phyloP scores from a whole-genome alignment of 2,888 invertebrate species.

The Drosophila mimetica region DNA sequence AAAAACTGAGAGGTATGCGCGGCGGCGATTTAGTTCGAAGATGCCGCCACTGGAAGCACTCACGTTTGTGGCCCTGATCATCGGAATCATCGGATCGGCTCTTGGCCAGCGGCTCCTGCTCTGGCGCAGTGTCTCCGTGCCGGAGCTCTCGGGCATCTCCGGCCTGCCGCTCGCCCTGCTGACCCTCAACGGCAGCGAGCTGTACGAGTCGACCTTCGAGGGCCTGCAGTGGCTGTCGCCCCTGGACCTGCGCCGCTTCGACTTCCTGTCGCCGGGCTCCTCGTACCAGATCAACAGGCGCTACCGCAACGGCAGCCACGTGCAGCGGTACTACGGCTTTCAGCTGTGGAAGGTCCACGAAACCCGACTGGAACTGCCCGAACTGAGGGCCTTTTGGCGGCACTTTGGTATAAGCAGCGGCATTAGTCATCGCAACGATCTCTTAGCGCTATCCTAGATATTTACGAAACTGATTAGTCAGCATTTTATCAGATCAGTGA shows the following conservation, averaged over 20 bases:
- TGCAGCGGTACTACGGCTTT: constrained; percentile 85
- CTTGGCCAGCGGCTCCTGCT: constrained; percentile 42
- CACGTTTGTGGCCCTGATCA: not conserved
- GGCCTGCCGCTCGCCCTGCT: constrained; percentile 54
- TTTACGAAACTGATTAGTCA: not conserved
- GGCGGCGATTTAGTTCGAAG: constrained; percentile 10
- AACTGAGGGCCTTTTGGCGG: constrained; percentile 61
- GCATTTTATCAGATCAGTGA: not conserved
- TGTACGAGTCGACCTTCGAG: constrained; percentile 74
- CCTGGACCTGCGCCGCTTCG: constrained; percentile 69
- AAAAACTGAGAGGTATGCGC: not conserved
- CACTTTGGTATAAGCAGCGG: constrained; percentile 53
- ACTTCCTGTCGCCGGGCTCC: constrained; percentile 74
- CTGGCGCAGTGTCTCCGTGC: constrained; percentile 60
- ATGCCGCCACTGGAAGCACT: constrained; percentile 17
- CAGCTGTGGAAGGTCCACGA: constrained; percentile 90
- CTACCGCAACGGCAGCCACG: constrained; percentile 68
- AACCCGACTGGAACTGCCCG: constrained; percentile 59
- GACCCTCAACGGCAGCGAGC: constrained; percentile 60
- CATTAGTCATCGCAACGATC: no score
- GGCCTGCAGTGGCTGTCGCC: constrained; percentile 74
- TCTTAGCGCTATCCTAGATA: no score
- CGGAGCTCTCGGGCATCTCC: constrained; percentile 39
- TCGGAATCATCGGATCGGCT: constrained; percentile 1
- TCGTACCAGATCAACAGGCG: constrained; percentile 78